Evolutionary conservation across 37 sponge, comb jelly and placozoan genomes (phyloP).

Genomic region (Aplysina aerophoba): DNA sequence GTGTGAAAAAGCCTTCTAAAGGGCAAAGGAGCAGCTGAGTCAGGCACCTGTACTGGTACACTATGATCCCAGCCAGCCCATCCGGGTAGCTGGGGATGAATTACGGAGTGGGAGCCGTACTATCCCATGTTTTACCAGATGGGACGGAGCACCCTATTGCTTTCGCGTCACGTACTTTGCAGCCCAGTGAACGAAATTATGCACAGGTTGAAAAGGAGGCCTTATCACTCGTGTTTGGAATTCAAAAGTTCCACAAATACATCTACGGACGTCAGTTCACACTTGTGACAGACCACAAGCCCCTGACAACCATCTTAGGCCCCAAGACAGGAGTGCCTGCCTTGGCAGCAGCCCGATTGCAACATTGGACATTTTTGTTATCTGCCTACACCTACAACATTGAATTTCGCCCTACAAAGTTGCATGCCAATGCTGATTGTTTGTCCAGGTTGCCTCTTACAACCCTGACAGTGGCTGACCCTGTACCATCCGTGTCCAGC

Average conservation of each 20-base stretch:
- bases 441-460: constrained; percentile 35
- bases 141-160: constrained; percentile 41
- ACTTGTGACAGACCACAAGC: not conserved
- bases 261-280: constrained; percentile 41
- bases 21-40: constrained; percentile 22
- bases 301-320: not conserved
- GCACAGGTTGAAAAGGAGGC: too few species aligned
- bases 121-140: constrained; percentile 41
- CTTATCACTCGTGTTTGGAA: too few species aligned
- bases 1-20: constrained; percentile 18
- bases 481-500: too few species aligned
- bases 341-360: constrained; percentile 30
- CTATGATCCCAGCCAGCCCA: constrained; percentile 27
- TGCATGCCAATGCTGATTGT: constrained; percentile 48
- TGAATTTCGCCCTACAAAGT: constrained; percentile 21
- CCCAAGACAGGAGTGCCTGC: constrained; percentile 11
- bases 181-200: too few species aligned
- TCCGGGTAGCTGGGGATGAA: constrained; percentile 35
- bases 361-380: constrained; percentile 29
- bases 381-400: constrained; percentile 40
- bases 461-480: not conserved
- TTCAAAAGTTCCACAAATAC: not conserved
- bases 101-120: constrained; percentile 51
- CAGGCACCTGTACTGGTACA: constrained; percentile 33
- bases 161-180: constrained; percentile 32